A percentile compares a stretch with the other conserved stretches of the same genome.
Evolutionary conservation across 2,113 vertebrate genomes (phyloP).

Genomic region (Toxotes jaculatrix): DNA sequence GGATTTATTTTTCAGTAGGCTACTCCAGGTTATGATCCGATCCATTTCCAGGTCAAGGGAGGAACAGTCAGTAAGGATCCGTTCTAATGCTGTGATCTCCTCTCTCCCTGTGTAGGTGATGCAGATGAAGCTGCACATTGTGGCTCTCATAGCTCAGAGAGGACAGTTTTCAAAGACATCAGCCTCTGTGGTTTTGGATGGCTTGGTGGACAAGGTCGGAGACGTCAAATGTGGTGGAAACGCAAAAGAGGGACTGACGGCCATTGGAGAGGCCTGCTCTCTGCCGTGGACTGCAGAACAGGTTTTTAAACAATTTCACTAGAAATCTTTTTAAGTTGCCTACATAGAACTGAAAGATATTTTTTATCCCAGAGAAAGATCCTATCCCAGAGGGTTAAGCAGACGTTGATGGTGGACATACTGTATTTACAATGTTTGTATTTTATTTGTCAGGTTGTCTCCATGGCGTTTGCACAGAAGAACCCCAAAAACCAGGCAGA

Average conservation of each 20-base stretch:
- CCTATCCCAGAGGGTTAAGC: not conserved
- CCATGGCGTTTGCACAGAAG: slow-evolving; percentile 95
- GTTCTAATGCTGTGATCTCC: not conserved
- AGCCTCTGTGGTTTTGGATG: slow-evolving; percentile 92
- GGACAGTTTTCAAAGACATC: slow-evolving; percentile 97
- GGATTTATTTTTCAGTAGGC: too few relatives aligned
- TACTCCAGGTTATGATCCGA: too few relatives aligned
- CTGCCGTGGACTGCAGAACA: slow-evolving; percentile 98
- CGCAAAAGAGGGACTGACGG: slow-evolving; percentile 94
- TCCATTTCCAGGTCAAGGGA: too few relatives aligned
- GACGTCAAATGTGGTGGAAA: slow-evolving; percentile 97
- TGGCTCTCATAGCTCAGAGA: slow-evolving; percentile 92
- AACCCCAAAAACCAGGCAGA: slow-evolving; percentile 99
- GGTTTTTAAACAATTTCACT: slow-evolving; percentile 73
- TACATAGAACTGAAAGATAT: not conserved
- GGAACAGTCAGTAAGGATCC: not conserved
- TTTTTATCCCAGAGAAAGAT: not conserved
- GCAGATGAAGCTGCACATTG: slow-evolving; percentile 97
- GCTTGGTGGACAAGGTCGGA: slow-evolving; percentile 95
- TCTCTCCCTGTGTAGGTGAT: slow-evolving; percentile 89
- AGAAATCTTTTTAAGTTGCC: not conserved
- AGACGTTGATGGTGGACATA: not conserved
- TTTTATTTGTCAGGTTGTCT: slow-evolving; percentile 87
- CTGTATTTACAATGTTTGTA: not conserved
- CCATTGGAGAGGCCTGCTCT: slow-evolving; percentile 91